These are phyloP conservation scores for Oreonectes daqikongensis DNA, from an alignment of 2,797 vertebrate species.

Conservation along the genomic window DNA sequence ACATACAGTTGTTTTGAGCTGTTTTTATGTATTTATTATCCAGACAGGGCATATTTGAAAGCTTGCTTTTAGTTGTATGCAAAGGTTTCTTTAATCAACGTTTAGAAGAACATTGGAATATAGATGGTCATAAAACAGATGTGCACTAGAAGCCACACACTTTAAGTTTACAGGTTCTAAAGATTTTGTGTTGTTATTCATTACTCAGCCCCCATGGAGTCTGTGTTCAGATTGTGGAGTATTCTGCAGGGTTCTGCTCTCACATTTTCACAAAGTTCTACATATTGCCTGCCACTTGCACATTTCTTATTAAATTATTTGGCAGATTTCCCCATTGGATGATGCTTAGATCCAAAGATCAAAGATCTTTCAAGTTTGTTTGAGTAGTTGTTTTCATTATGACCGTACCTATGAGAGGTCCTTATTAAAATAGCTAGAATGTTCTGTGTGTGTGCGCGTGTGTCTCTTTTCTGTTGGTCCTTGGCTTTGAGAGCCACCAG, in stretches of 20 bases:
- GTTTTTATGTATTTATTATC: no score
- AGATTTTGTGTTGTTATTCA: neutral
- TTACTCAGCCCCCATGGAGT: neutral
- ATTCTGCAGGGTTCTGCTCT: neutral
- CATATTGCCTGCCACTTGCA: neutral
- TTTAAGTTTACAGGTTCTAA: neutral
- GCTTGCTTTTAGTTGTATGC: no score
- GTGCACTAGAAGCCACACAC: neutral
- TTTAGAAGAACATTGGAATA: no score
- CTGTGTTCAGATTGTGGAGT: neutral
- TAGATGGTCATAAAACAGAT: no score
- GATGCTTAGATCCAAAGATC: no score
- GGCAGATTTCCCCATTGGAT: neutral
- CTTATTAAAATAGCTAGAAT: neutral
- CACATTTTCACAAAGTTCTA: neutral
- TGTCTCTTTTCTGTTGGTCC: conserved; percentile 14
- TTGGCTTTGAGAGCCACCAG: neutral
- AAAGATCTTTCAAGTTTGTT: no score
- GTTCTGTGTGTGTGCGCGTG: neutral
- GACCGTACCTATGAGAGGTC: neutral
- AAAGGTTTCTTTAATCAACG: no score
- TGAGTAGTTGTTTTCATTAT: no score
- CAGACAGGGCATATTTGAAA: no score
- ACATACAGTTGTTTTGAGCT: no score
- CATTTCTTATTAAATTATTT: neutral